Conservation (phyloP, 2,113 vertebrate species). For the Panthera leo region DNA sequence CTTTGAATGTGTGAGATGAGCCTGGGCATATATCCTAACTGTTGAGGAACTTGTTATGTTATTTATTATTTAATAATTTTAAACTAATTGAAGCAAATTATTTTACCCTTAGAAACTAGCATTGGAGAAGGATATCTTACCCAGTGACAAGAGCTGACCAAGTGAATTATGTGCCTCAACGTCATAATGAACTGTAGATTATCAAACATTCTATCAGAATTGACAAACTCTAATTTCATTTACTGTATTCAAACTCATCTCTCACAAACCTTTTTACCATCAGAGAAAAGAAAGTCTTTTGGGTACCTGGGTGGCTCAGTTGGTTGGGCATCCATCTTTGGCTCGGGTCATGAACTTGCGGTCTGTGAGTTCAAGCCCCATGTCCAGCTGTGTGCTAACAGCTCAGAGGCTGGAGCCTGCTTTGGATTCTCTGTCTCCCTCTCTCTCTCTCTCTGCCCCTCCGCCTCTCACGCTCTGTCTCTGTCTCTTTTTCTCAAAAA, state of each 20-base stretch:
- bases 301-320: too few species aligned
- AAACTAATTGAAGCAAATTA: neutral
- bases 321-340: too few species aligned
- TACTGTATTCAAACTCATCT: neutral
- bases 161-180: neutral
- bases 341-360: too few species aligned
- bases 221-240: neutral
- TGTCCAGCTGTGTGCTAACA: too few species aligned
- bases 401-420: too few species aligned
- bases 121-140: neutral
- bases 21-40: neutral
- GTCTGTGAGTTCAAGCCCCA: too few species aligned
- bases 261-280: neutral
- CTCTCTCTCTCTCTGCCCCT: too few species aligned
- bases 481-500: too few species aligned
- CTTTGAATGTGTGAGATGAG: neutral
- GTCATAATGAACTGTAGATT: neutral
- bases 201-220: neutral
- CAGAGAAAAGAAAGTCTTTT: neutral
- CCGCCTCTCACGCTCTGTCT: too few species aligned
- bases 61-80: constrained; percentile 39
- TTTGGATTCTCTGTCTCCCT: too few species aligned
- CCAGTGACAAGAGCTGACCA: neutral
- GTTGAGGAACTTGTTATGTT: neutral
- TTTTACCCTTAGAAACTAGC: neutral